A percentile compares a stretch with the other conserved stretches of the same genome.
Evolutionary conservation across 2,888 invertebrate species (phyloP).

Genomic region (Baronia brevicornis): DNA sequence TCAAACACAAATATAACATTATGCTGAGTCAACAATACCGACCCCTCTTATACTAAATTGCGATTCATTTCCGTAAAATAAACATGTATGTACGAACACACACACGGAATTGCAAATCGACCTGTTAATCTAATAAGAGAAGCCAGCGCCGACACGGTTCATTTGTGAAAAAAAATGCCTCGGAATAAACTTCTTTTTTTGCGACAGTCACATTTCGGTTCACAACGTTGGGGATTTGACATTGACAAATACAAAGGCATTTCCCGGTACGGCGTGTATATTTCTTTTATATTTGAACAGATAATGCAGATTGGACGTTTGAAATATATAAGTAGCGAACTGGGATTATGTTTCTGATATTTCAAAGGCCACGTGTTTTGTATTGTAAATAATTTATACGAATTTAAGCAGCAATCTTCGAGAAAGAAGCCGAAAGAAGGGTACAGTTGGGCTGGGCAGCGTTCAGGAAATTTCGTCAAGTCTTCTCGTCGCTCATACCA

Average conservation of each 20-base stretch:
- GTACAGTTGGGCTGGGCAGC: no score
- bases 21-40: conserved; percentile 57
- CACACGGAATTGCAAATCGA: conserved; percentile 73
- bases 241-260: conserved; percentile 71
- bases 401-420: no score
- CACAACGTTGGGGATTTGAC: conserved; percentile 50
- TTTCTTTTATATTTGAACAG: conserved; percentile 58
- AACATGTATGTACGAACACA: conserved; percentile 66
- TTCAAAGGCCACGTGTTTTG: not conserved
- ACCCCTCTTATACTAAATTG: conserved; percentile 49
- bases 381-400: no score
- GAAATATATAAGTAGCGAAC: conserved; percentile 24
- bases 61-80: conserved; percentile 74
- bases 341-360: conserved; percentile 1
- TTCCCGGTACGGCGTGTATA: conserved; percentile 52
- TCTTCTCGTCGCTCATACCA: no score
- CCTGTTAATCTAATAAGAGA: conserved; percentile 74
- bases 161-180: conserved; percentile 69
- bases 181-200: conserved; percentile 42
- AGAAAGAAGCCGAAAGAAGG: no score
- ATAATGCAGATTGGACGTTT: conserved; percentile 60
- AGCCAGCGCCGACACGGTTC: conserved; percentile 58
- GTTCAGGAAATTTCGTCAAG: no score
- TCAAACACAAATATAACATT: conserved; percentile 38
- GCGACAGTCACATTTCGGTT: conserved; percentile 31